phyloP scores from a whole-genome alignment of 2,113 vertebrate species.

The Zapornia atra region DNA sequence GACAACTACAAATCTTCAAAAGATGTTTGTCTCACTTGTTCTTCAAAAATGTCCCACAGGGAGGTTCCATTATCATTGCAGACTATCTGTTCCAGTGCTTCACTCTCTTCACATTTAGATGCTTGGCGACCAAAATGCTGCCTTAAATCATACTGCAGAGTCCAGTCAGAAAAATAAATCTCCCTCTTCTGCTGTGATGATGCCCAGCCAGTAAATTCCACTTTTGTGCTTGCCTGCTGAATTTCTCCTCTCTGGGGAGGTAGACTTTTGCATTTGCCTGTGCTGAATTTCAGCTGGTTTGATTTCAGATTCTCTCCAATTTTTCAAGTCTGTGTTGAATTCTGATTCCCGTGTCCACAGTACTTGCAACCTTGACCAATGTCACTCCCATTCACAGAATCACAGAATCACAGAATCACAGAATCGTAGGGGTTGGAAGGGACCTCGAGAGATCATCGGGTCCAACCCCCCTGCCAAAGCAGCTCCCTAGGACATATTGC shows the following conservation, averaged over 20 bases:
- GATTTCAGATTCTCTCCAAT: not conserved
- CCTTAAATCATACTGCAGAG: not conserved
- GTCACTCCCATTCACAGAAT: not conserved
- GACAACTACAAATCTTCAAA: not conserved
- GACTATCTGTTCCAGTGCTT: not conserved
- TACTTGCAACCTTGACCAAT: not conserved
- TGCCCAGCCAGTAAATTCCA: not conserved
- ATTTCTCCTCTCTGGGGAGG: not conserved
- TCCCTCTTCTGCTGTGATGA: not conserved
- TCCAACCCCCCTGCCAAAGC: too few species aligned
- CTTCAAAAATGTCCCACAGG: not conserved
- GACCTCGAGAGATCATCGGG: too few species aligned
- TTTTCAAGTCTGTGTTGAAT: not conserved
- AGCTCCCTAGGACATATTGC: too few species aligned
- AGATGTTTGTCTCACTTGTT: not conserved
- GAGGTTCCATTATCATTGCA: not conserved
- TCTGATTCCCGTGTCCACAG: not conserved
- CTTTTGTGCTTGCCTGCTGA: not conserved
- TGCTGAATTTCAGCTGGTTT: not conserved
- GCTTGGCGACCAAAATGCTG: not conserved
- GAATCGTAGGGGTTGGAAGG: too few species aligned
- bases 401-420: too few species aligned
- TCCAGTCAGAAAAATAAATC: not conserved
- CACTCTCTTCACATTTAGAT: not conserved
- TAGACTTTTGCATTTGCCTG: not conserved